Conservation (phyloP, 1,140 invertebrate species). For the Calephelis nemesis region DNA sequence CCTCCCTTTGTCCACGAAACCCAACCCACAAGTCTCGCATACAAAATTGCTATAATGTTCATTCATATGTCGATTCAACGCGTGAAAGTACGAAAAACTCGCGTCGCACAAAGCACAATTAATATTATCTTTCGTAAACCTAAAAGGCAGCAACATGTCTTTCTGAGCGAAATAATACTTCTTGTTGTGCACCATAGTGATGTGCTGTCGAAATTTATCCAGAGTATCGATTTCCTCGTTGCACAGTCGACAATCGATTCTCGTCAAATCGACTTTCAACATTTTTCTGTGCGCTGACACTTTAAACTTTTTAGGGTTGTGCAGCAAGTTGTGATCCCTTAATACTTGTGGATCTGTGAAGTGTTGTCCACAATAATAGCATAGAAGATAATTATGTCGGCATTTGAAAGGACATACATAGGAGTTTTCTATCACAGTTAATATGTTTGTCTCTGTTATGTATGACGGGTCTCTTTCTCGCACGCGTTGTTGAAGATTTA, state of each 20-base stretch:
- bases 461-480: constrained; percentile 59
- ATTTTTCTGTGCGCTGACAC: constrained; percentile 60
- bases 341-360: constrained; percentile 47
- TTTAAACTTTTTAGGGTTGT: constrained; percentile 64
- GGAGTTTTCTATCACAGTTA: constrained; percentile 60
- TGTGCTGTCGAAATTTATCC: constrained; percentile 56
- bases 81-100: constrained; percentile 61
- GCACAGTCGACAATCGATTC: constrained; percentile 62
- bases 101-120: constrained; percentile 56
- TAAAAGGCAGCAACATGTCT: constrained; percentile 57
- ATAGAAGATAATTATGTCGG: constrained; percentile 59
- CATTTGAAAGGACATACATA: constrained; percentile 67
- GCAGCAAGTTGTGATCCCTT: constrained; percentile 45
- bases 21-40: constrained; percentile 82
- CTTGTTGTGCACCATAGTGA: constrained; percentile 50
- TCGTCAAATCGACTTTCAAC: constrained; percentile 60
- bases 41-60: constrained; percentile 75
- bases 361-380: constrained; percentile 61
- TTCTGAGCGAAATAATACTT: constrained; percentile 56
- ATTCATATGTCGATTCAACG: constrained; percentile 70
- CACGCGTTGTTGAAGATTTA: constrained; percentile 55
- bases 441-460: constrained; percentile 60
- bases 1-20: constrained; percentile 76
- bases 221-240: constrained; percentile 40
- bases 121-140: constrained; percentile 45